Evolutionary conservation across 2,888 invertebrate genomes (phyloP), one percentile per base, ranked within the genome.

Genomic region (Alitta virens): DNA sequence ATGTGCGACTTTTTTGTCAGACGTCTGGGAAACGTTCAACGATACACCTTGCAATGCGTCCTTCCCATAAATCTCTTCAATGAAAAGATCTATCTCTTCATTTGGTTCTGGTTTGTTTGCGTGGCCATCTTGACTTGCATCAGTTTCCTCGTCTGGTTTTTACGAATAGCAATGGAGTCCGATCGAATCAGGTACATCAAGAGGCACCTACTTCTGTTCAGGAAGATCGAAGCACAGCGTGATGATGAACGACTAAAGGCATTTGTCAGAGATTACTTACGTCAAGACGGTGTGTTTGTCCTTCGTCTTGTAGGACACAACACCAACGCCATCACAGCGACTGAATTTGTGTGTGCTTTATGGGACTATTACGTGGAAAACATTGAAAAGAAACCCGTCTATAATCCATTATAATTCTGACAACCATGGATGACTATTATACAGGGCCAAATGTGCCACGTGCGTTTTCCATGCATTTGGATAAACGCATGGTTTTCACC

Each of bases 81-180:
- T 43, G 67, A 67, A 68, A 80, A 80, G 71, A 80, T 80, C 60
- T 80, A 78, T 68, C 79, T 79, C 67, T 84, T 84, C 75, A 75
- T 84, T 56, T 84, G 84, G 84, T 67, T 83, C 75, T 84, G 84
- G 84, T 75, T 84, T 56, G 76, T 84, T 33, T 75, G 83, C 42
- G 82, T 84, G 18, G 78, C 79, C 50, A 70, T 79, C 42, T 73
- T 81, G 63, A 83, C 82, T 66, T 69, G 78, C 43, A 72, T 76
- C 68, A 81, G 78, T 69, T 77, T 84, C 62, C 66, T 83, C 63
- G 77, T 79, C 64, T 84, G 84, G 84, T 67, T 76, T 60, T 75
- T 68, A n/a, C 25, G 66, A n/a, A 53, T 49, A 24, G 40, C 56
- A n/a, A 65, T 66, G 60, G 54, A 59, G n/a, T 23, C 40, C 9